phyloP scores from a whole-genome alignment of 2,113 vertebrate genomes.

The Ammodytes dubius region DNA sequence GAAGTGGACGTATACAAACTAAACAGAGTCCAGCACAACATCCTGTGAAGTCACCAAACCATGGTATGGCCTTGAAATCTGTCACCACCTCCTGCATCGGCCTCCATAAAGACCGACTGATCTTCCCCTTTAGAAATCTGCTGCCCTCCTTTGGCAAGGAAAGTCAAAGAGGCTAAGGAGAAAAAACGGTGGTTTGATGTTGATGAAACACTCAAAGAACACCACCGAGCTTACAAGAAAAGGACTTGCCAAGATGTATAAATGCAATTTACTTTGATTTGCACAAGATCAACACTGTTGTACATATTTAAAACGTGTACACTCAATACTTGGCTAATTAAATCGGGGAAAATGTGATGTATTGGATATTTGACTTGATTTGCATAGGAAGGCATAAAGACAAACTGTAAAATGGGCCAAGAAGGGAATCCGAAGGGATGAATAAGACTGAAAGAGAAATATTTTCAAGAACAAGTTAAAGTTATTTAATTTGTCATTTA shows the following conservation, averaged over 20 bases:
- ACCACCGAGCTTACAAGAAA: neutral
- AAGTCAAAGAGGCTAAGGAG: neutral
- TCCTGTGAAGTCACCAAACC: neutral
- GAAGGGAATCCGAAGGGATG: neutral
- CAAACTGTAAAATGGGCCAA: neutral
- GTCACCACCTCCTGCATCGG: neutral
- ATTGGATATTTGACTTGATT: neutral
- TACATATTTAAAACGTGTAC: neutral
- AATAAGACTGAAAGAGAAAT: neutral
- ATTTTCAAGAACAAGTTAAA: too few species aligned
- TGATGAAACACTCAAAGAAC: neutral
- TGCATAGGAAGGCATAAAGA: neutral
- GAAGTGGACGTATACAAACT: conserved; percentile 2
- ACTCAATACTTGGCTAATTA: neutral
- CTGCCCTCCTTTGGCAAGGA: conserved; percentile 12
- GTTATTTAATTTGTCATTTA: too few species aligned
- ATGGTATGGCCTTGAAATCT: conserved; percentile 7
- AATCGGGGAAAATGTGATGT: neutral
- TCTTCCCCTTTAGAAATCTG: neutral
- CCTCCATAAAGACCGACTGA: neutral
- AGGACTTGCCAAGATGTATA: too few species aligned
- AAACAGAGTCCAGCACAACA: neutral
- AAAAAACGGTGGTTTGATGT: neutral
- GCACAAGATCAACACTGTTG: too few species aligned
- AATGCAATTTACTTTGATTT: too few species aligned